Percentiles rank a stretch among this genome's conserved stretches.
Conservation (phyloP, 2,797 vertebrate genomes). For the Salmo trutta region DNA sequence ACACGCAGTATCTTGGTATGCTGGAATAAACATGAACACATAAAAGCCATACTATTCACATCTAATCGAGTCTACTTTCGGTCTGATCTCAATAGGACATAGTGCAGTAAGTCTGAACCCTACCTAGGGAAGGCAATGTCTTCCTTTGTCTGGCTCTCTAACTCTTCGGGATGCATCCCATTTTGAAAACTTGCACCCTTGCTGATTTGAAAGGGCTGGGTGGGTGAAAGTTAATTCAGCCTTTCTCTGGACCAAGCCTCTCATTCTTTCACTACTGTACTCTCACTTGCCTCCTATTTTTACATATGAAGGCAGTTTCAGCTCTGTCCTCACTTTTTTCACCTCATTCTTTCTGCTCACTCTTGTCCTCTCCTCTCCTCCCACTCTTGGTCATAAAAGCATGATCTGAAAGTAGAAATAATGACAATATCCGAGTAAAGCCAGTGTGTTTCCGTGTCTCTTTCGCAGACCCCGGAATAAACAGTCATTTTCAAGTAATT, state of each 20-base stretch:
- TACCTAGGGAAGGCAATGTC: neutral
- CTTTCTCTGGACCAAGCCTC: neutral
- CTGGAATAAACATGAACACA: conserved; percentile 80
- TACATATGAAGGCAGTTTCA: neutral
- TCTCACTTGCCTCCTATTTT: neutral
- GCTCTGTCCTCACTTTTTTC: conserved; percentile 29
- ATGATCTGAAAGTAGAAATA: conserved; percentile 13
- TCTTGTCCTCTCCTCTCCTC: conserved; percentile 30
- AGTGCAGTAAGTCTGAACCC: neutral
- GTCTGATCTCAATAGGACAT: neutral
- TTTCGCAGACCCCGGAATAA: conserved; percentile 32
- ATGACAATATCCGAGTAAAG: conserved; percentile 61
- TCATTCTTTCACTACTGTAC: neutral
- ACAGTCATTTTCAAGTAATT: conserved; percentile 43
- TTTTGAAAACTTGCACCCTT: neutral
- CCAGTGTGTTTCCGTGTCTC: conserved; percentile 42
- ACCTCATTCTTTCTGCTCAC: conserved; percentile 67
- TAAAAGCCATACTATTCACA: conserved; percentile 82
- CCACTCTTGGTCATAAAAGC: conserved; percentile 66
- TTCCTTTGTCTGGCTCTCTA: neutral
- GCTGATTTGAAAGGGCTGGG: neutral
- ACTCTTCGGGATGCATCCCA: neutral
- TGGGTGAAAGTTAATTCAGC: neutral
- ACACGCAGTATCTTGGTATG: conserved; percentile 81
- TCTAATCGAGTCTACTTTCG: conserved; percentile 8